Conservation (phyloP, 1,140 invertebrate species). For the Adoxophyes honmai region DNA sequence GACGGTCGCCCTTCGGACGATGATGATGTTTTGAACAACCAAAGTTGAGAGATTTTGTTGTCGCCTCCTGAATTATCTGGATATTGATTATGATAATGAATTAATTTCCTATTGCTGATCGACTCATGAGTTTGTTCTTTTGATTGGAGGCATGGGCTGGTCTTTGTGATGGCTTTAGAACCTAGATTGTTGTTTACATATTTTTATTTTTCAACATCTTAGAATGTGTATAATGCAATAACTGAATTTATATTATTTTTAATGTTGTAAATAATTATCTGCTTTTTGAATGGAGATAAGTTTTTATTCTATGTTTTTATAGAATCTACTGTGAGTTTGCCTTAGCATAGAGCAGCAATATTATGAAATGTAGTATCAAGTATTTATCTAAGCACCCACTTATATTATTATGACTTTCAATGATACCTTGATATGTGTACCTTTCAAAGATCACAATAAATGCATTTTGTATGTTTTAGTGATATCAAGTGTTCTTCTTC, state of each 20-base stretch:
- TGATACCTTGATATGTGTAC: constrained; percentile 2
- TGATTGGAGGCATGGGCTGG: background rate
- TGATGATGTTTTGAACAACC: constrained; percentile 7
- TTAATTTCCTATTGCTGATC: too few relatives aligned
- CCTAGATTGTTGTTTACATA: constrained; percentile 1
- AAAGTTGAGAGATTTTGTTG: constrained; percentile 12
- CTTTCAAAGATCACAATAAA: constrained; percentile 8
- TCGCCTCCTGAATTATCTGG: too few relatives aligned
- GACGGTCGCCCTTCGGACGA: background rate
- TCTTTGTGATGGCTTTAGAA: background rate
- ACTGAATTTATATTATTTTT: constrained; percentile 12
- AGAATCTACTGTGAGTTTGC: constrained; percentile 8
- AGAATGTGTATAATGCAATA: constrained; percentile 9
- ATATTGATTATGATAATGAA: too few relatives aligned
- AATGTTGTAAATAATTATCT: constrained; percentile 14
- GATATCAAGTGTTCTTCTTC: background rate
- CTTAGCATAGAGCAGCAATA: constrained; percentile 8
- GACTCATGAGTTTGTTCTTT: too few relatives aligned
- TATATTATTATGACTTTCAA: background rate
- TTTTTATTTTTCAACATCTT: constrained; percentile 4
- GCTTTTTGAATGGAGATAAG: background rate
- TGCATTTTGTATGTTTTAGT: constrained; percentile 14
- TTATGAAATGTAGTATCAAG: background rate
- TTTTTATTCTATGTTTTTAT: constrained; percentile 4
- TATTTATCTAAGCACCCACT: background rate